Evolutionary conservation across 2,113 vertebrate genomes (phyloP), one percentile per base, ranked within the genome.

Genomic region (Melanostigma gelatinosum): DNA sequence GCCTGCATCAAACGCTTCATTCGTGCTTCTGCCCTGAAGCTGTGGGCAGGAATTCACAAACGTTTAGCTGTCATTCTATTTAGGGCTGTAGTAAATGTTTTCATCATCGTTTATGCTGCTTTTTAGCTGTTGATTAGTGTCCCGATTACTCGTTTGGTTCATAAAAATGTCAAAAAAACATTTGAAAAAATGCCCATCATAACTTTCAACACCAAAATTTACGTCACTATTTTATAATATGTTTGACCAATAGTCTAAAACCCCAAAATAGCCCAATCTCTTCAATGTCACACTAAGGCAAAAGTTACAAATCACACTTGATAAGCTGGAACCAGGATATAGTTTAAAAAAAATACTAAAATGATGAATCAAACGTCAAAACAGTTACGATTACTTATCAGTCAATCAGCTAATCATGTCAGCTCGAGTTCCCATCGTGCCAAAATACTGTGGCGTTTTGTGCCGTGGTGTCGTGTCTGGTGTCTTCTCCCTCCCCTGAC

Each of bases 1-100:
- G 0, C 22, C 24, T 22, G 3, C 15, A 77, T 77, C 52, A 34
- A 18, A 40, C 66, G 13, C 8, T 63, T 24, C 46, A 11, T 15
- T 40, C 61, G 29, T 24, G 7, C 22, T 48, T 50, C 18, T 12
- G 3, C 52, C 66, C 34, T 4, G 9, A 44, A 72, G 72, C 58
- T 29, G 15, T n/a, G 64, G 65, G 64, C 46, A 68, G 70, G 27
- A 9, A n/a, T 52, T 79, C 34, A 74, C 13, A 79, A 52, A 62
- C 2, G 4, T 46, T 64, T 61, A 58, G 48, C 57, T 27, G 36
- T 55, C 70, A 44, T 72, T 61, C 40, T 65, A 4, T n/a, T 54
- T 9, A 54, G 10, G 22, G 22, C 52, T 54, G 52, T n/a, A 54
- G 4, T 54, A 54, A 54, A 22, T 36, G 18, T 62, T 62, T 36